These are phyloP conservation scores for Engraulis encrasicolus DNA, from an alignment of 2,113 vertebrate genomes.

Conservation along the genomic window DNA sequence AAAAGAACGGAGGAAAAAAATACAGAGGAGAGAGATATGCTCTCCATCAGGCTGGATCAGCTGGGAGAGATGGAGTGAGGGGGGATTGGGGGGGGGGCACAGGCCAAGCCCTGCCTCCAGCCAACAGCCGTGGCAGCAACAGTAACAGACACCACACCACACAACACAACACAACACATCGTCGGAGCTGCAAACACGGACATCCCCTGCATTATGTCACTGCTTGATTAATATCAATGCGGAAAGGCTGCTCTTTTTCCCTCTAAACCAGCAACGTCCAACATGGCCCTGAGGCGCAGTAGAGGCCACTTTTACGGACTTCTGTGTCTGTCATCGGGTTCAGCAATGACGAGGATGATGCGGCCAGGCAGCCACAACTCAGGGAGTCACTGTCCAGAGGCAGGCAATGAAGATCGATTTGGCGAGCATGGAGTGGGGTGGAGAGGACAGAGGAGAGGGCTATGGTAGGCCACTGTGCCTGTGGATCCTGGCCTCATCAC, in stretches of 20 bases:
- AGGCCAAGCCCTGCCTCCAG: conserved; percentile 16
- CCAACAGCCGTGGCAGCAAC: conserved; percentile 14
- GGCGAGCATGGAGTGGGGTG: neutral
- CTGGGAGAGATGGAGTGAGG: conserved; percentile 10
- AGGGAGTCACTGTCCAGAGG: neutral
- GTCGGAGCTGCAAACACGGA: neutral
- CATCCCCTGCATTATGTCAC: conserved; percentile 1
- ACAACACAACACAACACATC: too few relatives aligned
- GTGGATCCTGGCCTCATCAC: neutral
- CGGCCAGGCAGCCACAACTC: neutral
- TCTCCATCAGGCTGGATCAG: conserved; percentile 3
- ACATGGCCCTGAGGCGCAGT: neutral
- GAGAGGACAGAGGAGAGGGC: too few relatives aligned
- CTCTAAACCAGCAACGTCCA: neutral
- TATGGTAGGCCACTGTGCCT: neutral
- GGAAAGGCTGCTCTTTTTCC: conserved; percentile 9
- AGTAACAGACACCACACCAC: too few relatives aligned
- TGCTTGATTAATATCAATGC: conserved; percentile 31
- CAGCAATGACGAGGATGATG: neutral
- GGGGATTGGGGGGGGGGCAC: conserved; percentile 19
- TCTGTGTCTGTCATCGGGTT: neutral
- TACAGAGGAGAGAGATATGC: conserved; percentile 37
- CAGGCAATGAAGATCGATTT: conserved; percentile 24
- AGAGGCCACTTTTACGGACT: neutral
- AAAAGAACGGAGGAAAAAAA: conserved; percentile 55